Base-by-base conservation (phyloP, 2,888 invertebrate species). In the Macrostomum cliftonense region DNA sequence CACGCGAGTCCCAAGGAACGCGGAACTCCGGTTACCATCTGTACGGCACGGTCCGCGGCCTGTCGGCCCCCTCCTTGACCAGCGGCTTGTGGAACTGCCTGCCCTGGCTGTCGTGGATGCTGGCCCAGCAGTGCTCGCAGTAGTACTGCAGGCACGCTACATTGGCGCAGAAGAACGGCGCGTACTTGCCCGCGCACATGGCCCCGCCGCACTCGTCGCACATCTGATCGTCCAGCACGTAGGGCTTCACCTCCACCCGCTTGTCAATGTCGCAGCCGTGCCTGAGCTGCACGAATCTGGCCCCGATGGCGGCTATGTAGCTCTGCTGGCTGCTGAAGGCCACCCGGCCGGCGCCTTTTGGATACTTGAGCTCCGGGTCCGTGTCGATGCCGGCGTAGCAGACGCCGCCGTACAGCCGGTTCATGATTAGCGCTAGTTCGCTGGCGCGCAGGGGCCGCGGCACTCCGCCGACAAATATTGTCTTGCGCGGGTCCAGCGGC, bases 371-470 rank as follows among this genome's bases (percentile, higher is more conserved):
- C 71, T 97, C 95, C 0, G 95, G 95, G 73, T 97, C 97, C 2
- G 95, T 97, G 74, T 97, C 95, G 68, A 97, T 95, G 63, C 95
- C 95, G 42, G 95, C 95, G 74, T 97, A 97, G 72, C 93, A 93
- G 50, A 97, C 95, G 46, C 91, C 89, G 21, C 95, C 95, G 72
- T 95, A 97, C 61, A 91, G 77, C 62, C 89, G 80, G 74, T 95
- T 89, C 89, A 97, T 93, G 52, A 95, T 93, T 83, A 88, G 88
- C 45, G 95, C 95, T 67, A 97, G 76, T 74, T 97, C 95, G 52
- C 52, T 17, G 36, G 52, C 51, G 43, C 45, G 21, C 5, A 97
- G 75, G 1, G 97, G 97, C 56, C 97, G 81, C n/a, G 97, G 97
- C 7, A 95, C 95, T 5, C 95, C 95, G 7, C 97, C 97, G 43